Percentiles rank a stretch among this genome's conserved stretches.
Evolutionary conservation across 1,140 invertebrate species (phyloP).

Genomic region (Spodoptera litura): DNA sequence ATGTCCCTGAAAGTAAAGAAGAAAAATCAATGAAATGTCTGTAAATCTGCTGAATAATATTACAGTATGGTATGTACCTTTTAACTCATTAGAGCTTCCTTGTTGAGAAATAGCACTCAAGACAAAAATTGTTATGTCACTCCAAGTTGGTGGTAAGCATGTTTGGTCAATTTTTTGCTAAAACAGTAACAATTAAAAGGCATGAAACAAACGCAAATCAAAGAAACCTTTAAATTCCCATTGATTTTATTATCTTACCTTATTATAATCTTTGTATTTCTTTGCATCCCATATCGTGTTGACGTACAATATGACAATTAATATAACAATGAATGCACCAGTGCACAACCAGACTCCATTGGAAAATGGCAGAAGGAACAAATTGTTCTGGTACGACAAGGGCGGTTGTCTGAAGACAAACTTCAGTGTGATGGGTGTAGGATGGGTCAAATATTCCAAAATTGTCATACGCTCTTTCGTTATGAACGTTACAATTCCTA

Average conservation of each 20-base stretch:
- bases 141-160: conserved; percentile 56
- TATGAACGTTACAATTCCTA: conserved; percentile 87
- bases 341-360: conserved; percentile 87
- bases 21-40: neutral
- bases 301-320: conserved; percentile 75
- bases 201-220: too few species aligned
- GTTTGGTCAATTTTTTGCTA: conserved; percentile 47
- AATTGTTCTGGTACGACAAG: conserved; percentile 88
- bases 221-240: too few species aligned
- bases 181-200: neutral
- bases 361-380: conserved; percentile 88
- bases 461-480: conserved; percentile 84
- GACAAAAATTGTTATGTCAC: conserved; percentile 79
- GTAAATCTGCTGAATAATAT: neutral
- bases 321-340: conserved; percentile 78
- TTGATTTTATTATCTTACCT: neutral
- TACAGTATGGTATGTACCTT: conserved; percentile 59
- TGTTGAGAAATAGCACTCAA: conserved; percentile 84
- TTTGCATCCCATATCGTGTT: conserved; percentile 76
- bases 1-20: conserved; percentile 60
- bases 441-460: conserved; percentile 87
- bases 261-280: conserved; percentile 38
- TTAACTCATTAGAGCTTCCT: conserved; percentile 80
- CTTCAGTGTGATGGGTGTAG: conserved; percentile 83
- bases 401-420: conserved; percentile 89